Conservation (phyloP, 2,888 invertebrate species). For the Drosophila neotestacea region DNA sequence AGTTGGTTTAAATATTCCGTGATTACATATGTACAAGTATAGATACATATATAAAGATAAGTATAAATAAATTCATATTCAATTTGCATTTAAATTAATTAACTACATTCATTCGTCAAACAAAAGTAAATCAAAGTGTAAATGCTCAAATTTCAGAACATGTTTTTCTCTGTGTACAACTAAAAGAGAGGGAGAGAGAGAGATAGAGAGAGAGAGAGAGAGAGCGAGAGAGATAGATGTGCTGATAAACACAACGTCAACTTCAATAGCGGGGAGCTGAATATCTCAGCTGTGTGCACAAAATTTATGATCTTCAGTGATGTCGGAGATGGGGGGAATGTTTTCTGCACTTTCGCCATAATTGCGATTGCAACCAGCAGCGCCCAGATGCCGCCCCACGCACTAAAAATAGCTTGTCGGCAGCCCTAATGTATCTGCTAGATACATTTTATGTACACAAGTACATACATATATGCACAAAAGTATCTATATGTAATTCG, state of each 20-base stretch:
- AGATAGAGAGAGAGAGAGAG: background rate
- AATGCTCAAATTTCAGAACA: no score
- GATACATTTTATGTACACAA: slow-evolving; percentile 36
- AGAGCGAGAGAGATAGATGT: background rate
- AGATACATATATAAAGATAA: no score
- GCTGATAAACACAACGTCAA: background rate
- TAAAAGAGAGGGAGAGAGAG: no score
- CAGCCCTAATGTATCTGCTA: slow-evolving; percentile 55
- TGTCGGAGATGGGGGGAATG: slow-evolving; percentile 9
- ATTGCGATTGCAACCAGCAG: slow-evolving; percentile 14
- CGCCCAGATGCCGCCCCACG: slow-evolving; percentile 33
- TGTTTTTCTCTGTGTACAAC: no score
- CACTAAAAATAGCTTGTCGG: slow-evolving; percentile 55
- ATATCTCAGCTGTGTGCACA: slow-evolving; percentile 44
- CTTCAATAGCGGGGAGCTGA: background rate
- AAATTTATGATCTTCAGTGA: slow-evolving; percentile 43
- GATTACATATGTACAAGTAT: no score
- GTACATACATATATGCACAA: background rate
- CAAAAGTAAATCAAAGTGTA: no score
- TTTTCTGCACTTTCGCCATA: slow-evolving; percentile 28
- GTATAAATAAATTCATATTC: no score
- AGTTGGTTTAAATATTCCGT: no score
- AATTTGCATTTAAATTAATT: no score
- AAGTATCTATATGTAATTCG: background rate
- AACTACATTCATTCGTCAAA: no score